Evolutionary conservation across 2,888 invertebrate genomes (phyloP), one percentile per base, ranked within the genome.

Genomic region (Cerceris ruficornis): DNA sequence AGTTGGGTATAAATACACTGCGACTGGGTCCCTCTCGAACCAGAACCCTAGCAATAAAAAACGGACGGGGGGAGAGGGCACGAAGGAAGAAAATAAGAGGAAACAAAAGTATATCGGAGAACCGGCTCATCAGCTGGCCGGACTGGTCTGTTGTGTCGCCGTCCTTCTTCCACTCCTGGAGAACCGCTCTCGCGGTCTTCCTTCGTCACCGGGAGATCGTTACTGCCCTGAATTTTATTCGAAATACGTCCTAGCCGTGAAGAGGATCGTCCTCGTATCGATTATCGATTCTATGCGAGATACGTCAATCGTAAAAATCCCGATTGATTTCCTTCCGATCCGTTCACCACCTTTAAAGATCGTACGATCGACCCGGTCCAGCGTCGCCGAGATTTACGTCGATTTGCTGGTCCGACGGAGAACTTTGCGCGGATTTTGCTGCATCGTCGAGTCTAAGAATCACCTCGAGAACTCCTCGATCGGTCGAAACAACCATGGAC

Each of bases 91-190:
- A 85, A 89, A 90, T 87, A 89, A 89, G 87, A 87, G 82, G 86
- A 91, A 91, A 90, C 87, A 90, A 90, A 90, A 90, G 89, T 87
- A 72, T 81, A 89, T 89, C 87, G 88, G 84, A 88, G 89, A 91
- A 91, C 91, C 92, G 88, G 92, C 90, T 90, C 91, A 91, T 91
- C 91, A 91, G 91, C 91, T 91, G 90, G 91, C 82, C 82, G 86
- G 86, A 91, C 91, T 90, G 91, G 91, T 90, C 88, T 86, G 86
- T 89, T 87, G 87, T 89, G 86, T 89, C 85, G 86, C 52, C 43
- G 68, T 81, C 78, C 58, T 61, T 15, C 54, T 85, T 55, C 58
- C 65, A 62, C 79, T 43, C 39, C 7, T 39, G 50, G 64, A 59
- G 62, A 70, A 52, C 66, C 58, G 61, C 69, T 68, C 64, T 58